Evolutionary conservation across 2,797 vertebrate species (phyloP).

Genomic region (Cuculus canorus): DNA sequence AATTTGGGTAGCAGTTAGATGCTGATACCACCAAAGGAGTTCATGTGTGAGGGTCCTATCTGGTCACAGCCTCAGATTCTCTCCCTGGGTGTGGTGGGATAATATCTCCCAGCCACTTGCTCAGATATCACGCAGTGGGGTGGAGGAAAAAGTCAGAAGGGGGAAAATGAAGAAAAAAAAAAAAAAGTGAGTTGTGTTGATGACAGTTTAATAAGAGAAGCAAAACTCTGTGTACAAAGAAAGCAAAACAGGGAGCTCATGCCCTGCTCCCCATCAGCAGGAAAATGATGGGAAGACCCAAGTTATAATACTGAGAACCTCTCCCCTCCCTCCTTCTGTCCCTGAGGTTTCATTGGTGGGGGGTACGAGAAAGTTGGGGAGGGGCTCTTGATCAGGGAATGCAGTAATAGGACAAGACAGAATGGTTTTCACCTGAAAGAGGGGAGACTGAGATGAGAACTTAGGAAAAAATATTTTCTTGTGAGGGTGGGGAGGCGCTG

Average conservation of each 20-base stretch:
- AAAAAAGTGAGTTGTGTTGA: background rate
- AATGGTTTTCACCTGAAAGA: too few species aligned
- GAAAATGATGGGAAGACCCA: background rate
- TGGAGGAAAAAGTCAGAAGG: background rate
- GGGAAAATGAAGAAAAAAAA: background rate
- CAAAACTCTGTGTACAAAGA: background rate
- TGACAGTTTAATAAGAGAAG: background rate
- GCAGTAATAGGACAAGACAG: too few species aligned
- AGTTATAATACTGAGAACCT: rapidly evolving
- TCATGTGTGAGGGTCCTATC: background rate
- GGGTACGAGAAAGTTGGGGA: too few species aligned
- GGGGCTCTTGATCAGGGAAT: too few species aligned
- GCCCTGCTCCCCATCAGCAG: background rate
- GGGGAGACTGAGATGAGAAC: too few species aligned
- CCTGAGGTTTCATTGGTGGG: background rate
- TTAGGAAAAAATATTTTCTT: too few species aligned
- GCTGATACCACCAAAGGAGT: background rate
- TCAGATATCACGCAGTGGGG: rapidly evolving
- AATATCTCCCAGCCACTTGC: rapidly evolving
- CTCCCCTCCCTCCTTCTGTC: background rate
- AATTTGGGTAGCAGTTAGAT: background rate
- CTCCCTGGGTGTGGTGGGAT: background rate
- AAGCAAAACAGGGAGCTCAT: too few species aligned
- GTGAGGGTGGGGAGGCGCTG: too few species aligned
- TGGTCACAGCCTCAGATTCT: background rate